phyloP scores from a whole-genome alignment of 2,888 invertebrate species.

The Ectropis crepuscularia region DNA sequence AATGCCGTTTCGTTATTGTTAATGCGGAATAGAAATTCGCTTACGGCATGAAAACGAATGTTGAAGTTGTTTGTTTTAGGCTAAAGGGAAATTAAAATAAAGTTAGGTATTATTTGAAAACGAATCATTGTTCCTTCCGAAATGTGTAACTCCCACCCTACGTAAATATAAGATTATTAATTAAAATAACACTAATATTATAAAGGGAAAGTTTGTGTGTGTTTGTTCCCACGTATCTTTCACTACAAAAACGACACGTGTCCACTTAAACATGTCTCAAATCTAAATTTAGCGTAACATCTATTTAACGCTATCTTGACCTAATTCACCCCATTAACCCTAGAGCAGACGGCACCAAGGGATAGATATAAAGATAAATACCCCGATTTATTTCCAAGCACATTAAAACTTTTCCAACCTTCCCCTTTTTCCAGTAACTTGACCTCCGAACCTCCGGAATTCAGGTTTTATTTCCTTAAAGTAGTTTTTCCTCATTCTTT shows the following conservation, averaged over 20 bases:
- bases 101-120: not conserved
- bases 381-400: slow-evolving; percentile 72
- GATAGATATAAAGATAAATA: slow-evolving; percentile 73
- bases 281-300: slow-evolving; percentile 7
- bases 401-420: slow-evolving; percentile 70
- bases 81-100: slow-evolving; percentile 2
- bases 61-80: slow-evolving; percentile 10
- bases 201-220: too few relatives aligned
- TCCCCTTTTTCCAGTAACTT: slow-evolving; percentile 48
- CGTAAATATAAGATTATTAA: not conserved
- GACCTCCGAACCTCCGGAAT: slow-evolving; percentile 51
- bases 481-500: slow-evolving; percentile 44
- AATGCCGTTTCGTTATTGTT: not conserved
- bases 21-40: slow-evolving; percentile 26
- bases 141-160: not conserved
- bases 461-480: slow-evolving; percentile 47
- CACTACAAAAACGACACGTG: not conserved
- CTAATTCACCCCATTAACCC: slow-evolving; percentile 36
- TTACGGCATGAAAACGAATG: slow-evolving; percentile 17
- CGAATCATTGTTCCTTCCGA: not conserved
- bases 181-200: not conserved
- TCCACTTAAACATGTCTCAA: slow-evolving; percentile 3
- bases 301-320: slow-evolving; percentile 29
- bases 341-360: slow-evolving; percentile 49
- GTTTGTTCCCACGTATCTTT: too few relatives aligned